Evolutionary conservation across 2,888 invertebrate species (phyloP).

Genomic region (Dione vanillae): DNA sequence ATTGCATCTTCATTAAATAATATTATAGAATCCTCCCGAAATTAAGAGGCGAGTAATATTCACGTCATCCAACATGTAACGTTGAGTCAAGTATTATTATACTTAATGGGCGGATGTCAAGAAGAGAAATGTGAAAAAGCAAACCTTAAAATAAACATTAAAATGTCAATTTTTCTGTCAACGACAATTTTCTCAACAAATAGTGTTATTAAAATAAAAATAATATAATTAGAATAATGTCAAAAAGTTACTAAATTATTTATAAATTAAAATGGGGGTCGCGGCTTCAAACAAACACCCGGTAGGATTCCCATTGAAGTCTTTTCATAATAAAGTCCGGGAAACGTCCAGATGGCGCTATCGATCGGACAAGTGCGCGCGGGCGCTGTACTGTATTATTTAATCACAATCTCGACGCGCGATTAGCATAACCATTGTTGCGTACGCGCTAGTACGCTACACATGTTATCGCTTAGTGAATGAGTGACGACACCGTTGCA

Average conservation of each 20-base stretch:
- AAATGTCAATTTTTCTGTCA: no score
- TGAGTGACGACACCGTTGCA: constrained; percentile 40
- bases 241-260: no score
- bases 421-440: constrained; percentile 80
- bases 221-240: neutral
- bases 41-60: neutral
- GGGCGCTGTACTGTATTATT: constrained; percentile 63
- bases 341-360: constrained; percentile 69
- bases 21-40: neutral
- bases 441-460: constrained; percentile 50
- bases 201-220: neutral
- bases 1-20: neutral
- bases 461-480: constrained; percentile 38
- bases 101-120: neutral
- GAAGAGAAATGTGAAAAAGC: neutral
- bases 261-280: neutral
- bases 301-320: constrained; percentile 11
- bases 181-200: no score
- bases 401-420: constrained; percentile 72
- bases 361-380: constrained; percentile 64
- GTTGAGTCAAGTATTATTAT: no score
- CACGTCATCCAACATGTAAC: neutral
- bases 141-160: no score
- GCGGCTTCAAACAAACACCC: constrained; percentile 3
- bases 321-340: constrained; percentile 32